Evolutionary conservation across 2,888 invertebrate genomes (phyloP), one percentile per base, ranked within the genome.

Genomic region (Lasioglossum villosulum): DNA sequence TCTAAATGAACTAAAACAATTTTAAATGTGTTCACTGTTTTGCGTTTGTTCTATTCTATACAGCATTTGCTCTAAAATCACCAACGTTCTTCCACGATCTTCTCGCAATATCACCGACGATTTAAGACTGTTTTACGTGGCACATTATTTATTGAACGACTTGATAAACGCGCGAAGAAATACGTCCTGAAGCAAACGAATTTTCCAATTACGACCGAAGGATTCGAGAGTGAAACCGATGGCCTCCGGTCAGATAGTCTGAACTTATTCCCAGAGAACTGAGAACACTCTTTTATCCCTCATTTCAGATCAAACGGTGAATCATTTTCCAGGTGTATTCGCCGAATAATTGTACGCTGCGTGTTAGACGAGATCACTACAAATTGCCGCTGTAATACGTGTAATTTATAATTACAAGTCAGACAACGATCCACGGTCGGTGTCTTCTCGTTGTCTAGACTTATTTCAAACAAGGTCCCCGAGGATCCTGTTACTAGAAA

Each of bases 121-220:
- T 79, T 74, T 52, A 79, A 37, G 45, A 45, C 37, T n/a, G 48
- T 48, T 10, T 68, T 12, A n/a, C 56, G 39, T 34, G 72, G 19
- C 73, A 42, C 19, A 45, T 82, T 74, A 82, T 82, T 76, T 77
- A 77, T 84, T 56, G 59, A 30, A 30, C 30, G 39, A 39, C n/a
- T 45, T 74, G 73, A 85, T 85, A 85, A 85, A 85, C 71, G 79
- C 48, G 34, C 66, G 56, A 56, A 78, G 23, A 70, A 70, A 70
- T 37, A 76, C 42, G 34, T 34, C 37, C 45, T 12, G 30, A 48
- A 68, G 75, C 63, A 66, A 83, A 59, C 79, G 79, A 83, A 84
- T 85, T 80, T 80, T 84, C 86, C 84, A 80, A 84, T 85, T 84
- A 86, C 80, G 63, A 52, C 23, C 59, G 77, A 78, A 83, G 75